phyloP scores from a whole-genome alignment of 2,888 invertebrate genomes.

The Apamea sordens region DNA sequence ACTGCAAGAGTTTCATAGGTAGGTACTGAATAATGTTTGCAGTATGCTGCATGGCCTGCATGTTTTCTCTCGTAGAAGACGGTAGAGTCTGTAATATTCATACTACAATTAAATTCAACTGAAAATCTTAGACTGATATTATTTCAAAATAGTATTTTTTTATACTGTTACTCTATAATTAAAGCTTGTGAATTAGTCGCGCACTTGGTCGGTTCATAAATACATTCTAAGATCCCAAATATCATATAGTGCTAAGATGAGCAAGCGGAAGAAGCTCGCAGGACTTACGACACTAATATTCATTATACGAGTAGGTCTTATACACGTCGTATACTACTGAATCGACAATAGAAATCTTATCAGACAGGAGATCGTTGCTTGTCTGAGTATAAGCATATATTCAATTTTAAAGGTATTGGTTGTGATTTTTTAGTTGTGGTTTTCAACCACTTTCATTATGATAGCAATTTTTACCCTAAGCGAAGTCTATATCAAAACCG shows the following conservation, averaged over 20 bases:
- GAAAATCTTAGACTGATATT: neutral
- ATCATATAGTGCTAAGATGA: conserved; percentile 16
- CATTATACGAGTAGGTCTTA: conserved; percentile 4
- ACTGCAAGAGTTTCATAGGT: neutral
- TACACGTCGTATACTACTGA: neutral
- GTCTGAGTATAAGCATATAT: neutral
- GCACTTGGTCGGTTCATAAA: conserved; percentile 17
- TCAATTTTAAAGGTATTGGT: neutral
- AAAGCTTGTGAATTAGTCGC: neutral
- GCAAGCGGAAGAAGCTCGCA: conserved; percentile 13
- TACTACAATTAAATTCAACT: neutral
- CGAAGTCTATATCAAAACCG: neutral
- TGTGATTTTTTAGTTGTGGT: too few species aligned
- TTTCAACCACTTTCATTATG: neutral
- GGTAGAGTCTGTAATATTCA: neutral
- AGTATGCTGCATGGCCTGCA: neutral
- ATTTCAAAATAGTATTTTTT: neutral
- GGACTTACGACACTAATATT: conserved; percentile 1
- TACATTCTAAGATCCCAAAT: conserved; percentile 20
- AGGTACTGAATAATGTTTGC: neutral
- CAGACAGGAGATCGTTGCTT: neutral
- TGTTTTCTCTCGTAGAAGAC: conserved; percentile 1
- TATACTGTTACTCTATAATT: neutral
- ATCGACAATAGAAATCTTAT: neutral
- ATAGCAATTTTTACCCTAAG: neutral